These are phyloP conservation scores for Tetrax tetrax DNA, from an alignment of 2,113 vertebrate genomes.

Conservation along the genomic window DNA sequence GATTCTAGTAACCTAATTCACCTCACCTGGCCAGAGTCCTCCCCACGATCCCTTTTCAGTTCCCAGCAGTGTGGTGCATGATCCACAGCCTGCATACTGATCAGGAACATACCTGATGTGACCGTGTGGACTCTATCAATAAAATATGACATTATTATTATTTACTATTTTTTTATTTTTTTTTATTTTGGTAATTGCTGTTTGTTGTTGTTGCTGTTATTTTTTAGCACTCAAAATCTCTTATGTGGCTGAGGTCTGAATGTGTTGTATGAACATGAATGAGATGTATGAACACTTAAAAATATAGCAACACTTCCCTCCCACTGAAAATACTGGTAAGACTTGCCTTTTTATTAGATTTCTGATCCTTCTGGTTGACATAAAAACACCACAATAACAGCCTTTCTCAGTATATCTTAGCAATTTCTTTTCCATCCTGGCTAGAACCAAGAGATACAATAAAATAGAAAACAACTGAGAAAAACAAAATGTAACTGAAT, in stretches of 20 bases:
- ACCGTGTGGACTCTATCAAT: accelerated
- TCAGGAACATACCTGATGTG: neutral
- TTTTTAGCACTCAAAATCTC: neutral
- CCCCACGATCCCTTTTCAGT: neutral
- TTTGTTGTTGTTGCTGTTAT: neutral
- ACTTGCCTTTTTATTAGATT: neutral
- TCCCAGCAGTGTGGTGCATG: neutral
- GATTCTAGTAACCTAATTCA: neutral
- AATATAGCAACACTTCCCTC: neutral
- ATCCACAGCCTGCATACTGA: neutral
- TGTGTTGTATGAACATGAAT: neutral
- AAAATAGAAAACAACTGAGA: neutral
- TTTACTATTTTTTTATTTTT: neutral
- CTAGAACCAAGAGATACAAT: neutral
- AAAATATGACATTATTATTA: neutral
- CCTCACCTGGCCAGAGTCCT: neutral
- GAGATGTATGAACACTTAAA: neutral
- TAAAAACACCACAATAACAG: neutral
- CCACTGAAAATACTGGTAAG: neutral
- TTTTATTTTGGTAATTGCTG: neutral
- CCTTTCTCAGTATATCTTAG: neutral
- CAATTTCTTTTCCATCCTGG: neutral
- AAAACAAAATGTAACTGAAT: constrained; percentile 5
- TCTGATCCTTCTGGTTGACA: neutral
- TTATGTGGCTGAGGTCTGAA: neutral